A percentile compares a stretch with the other conserved stretches of the same genome.
Conservation (phyloP, 2,113 vertebrate species). For the Cygnus buccinator region DNA sequence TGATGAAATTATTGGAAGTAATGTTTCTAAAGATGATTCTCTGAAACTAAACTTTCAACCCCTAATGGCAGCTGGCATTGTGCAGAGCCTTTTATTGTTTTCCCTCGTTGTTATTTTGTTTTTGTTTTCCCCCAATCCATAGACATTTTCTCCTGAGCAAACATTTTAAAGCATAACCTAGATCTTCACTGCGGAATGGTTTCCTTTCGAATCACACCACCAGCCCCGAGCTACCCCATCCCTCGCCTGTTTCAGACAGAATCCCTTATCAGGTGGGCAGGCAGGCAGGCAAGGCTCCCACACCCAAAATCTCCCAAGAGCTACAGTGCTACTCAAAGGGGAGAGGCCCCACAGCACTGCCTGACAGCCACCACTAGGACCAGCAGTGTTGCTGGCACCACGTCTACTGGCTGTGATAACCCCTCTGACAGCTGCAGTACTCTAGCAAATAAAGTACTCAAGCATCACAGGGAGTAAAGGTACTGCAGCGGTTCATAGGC, state of each 20-base stretch:
- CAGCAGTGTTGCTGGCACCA: neutral
- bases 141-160: neutral
- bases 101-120: neutral
- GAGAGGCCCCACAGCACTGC: neutral
- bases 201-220: neutral
- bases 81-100: neutral
- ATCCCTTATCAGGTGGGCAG: neutral
- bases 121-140: neutral
- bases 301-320: neutral
- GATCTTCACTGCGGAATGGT: neutral
- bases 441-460: fast-evolving
- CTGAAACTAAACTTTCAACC: neutral
- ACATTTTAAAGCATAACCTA: neutral
- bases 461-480: fast-evolving
- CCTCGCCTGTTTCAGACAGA: neutral
- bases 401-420: fast-evolving
- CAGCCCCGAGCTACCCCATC: neutral
- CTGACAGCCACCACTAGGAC: neutral
- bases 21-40: neutral
- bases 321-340: neutral
- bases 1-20: neutral
- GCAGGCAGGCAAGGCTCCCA: fast-evolving
- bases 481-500: fast-evolving
- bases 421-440: neutral
- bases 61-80: neutral